A percentile compares a stretch with the other conserved stretches of the same genome.
Conservation (phyloP, 2,113 vertebrate genomes). For the Manacus vitellinus region DNA sequence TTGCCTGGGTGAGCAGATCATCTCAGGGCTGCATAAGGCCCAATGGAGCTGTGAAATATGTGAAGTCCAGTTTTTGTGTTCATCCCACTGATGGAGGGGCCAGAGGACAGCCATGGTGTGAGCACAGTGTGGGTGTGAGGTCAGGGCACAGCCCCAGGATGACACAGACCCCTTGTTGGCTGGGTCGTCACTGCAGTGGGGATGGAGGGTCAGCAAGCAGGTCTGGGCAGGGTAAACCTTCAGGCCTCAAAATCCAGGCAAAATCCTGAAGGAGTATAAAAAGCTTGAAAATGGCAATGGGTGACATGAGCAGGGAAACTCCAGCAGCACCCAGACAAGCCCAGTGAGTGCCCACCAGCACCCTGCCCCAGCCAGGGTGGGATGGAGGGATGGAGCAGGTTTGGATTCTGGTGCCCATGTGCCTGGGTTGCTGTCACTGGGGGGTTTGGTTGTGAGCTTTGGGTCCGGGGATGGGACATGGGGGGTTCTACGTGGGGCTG, state of each 20-base stretch:
- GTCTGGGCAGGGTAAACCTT: background rate
- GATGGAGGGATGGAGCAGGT: background rate
- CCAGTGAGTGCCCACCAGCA: background rate
- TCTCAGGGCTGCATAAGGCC: background rate
- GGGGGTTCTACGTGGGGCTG: background rate
- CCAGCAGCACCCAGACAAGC: background rate
- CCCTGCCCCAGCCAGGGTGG: background rate
- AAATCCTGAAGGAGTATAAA: background rate
- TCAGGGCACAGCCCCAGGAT: background rate
- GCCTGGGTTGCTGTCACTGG: background rate
- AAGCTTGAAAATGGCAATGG: accelerated
- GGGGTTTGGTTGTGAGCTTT: background rate
- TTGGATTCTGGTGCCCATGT: accelerated
- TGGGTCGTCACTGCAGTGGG: background rate
- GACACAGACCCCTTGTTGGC: background rate
- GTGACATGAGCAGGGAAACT: accelerated
- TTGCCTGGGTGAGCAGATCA: background rate
- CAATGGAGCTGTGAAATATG: background rate
- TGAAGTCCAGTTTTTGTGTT: background rate
- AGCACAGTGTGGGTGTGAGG: background rate
- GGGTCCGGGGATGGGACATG: accelerated
- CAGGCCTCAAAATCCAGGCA: background rate
- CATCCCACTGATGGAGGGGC: accelerated
- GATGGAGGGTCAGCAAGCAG: background rate
- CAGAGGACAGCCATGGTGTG: accelerated